These are phyloP conservation scores for Tanypteryx hageni DNA, from an alignment of 2,888 invertebrate genomes.

Conservation along the genomic window DNA sequence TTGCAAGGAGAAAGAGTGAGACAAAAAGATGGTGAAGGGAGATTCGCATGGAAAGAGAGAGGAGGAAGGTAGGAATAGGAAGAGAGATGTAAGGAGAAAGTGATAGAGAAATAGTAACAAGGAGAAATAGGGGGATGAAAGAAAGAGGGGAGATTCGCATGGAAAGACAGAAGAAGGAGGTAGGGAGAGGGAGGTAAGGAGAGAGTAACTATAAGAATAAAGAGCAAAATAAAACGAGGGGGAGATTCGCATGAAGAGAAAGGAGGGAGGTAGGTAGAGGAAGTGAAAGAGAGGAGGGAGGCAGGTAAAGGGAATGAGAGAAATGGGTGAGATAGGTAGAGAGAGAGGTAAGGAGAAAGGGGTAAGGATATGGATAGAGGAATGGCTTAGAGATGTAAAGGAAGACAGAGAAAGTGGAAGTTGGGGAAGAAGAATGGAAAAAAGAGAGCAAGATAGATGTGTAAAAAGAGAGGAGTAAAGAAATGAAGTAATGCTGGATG, in stretches of 20 bases:
- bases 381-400: background rate
- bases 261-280: background rate
- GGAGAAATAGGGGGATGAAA: too few species aligned
- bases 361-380: background rate
- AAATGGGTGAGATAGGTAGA: too few species aligned
- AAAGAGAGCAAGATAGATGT: too few species aligned
- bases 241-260: background rate
- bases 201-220: background rate
- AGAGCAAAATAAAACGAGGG: background rate
- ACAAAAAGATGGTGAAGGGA: background rate
- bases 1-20: background rate
- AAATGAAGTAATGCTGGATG: too few species aligned
- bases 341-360: background rate
- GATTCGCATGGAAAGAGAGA: background rate
- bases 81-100: background rate
- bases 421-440: too few species aligned
- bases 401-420: too few species aligned
- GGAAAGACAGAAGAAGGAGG: background rate
- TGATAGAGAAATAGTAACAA: background rate
- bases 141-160: background rate
- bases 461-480: too few species aligned
- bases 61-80: background rate
- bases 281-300: background rate
- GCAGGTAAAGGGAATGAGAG: background rate
- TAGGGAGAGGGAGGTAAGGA: background rate